Percentiles rank a stretch among this genome's conserved stretches.
phyloP scores from a whole-genome alignment of 2,113 vertebrate species.

The Chionis minor region DNA sequence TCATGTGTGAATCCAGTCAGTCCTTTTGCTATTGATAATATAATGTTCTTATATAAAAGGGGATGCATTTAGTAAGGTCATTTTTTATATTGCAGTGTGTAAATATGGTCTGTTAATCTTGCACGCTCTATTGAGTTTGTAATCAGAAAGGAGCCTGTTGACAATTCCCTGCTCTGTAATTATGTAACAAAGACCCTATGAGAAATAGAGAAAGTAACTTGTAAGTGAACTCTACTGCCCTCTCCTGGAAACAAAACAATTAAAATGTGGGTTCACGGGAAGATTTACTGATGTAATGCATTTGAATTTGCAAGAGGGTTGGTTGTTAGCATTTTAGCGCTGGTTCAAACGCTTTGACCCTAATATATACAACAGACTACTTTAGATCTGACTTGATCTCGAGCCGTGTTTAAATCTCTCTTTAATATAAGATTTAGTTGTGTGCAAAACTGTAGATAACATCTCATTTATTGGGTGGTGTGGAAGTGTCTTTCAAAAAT shows the following conservation, averaged over 20 bases:
- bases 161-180: background rate
- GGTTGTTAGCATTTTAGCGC: background rate
- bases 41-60: background rate
- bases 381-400: background rate
- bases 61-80: background rate
- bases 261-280: background rate
- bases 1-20: background rate
- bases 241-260: conserved; percentile 28
- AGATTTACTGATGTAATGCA: accelerated
- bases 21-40: background rate
- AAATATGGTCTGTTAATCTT: background rate
- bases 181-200: background rate
- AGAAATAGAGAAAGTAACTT: background rate
- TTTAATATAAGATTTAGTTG: background rate
- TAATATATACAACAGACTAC: background rate
- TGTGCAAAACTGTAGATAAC: background rate
- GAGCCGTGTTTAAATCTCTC: background rate
- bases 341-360: background rate
- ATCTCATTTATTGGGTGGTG: background rate
- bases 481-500: background rate
- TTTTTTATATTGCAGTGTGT: background rate
- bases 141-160: background rate
- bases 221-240: conserved; percentile 7
- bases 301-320: background rate
- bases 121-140: background rate